These are phyloP conservation scores for Spisula solida DNA, from an alignment of 2,888 invertebrate genomes.

Conservation along the genomic window DNA sequence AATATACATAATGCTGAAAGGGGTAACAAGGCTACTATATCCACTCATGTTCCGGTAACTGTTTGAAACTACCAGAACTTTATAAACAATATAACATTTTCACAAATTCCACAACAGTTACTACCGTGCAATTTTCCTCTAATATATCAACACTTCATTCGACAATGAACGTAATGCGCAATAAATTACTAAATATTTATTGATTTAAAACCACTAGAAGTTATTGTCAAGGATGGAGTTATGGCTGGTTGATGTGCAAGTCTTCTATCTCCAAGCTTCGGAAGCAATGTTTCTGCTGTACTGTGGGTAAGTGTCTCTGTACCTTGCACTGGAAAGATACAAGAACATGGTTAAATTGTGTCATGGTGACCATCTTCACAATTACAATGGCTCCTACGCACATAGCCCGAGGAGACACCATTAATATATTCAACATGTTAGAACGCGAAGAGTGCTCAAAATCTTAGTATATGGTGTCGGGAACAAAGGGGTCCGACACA, in stretches of 20 bases:
- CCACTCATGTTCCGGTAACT: background rate
- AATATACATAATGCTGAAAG: background rate
- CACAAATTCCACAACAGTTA: background rate
- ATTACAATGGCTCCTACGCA: too few relatives aligned
- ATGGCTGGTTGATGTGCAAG: background rate
- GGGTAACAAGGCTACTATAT: background rate
- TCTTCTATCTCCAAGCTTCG: conserved; percentile 82
- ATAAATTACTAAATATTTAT: background rate
- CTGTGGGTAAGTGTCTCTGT: conserved; percentile 85
- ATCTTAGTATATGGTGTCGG: too few relatives aligned
- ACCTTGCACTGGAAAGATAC: conserved; percentile 82
- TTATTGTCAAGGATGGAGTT: conserved; percentile 4
- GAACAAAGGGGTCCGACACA: too few relatives aligned
- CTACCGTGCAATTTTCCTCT: conserved; percentile 11
- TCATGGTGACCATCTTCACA: too few relatives aligned
- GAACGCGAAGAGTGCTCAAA: too few relatives aligned
- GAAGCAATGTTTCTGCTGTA: conserved; percentile 83
- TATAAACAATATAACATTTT: background rate
- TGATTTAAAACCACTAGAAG: conserved; percentile 1
- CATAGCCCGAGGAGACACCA: too few relatives aligned
- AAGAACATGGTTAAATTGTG: background rate
- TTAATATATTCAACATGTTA: too few relatives aligned
- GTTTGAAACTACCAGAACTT: background rate
- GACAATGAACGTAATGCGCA: background rate
- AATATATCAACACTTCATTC: background rate